Conservation (phyloP, 2,797 vertebrate species). For the Gouania willdenowi region DNA sequence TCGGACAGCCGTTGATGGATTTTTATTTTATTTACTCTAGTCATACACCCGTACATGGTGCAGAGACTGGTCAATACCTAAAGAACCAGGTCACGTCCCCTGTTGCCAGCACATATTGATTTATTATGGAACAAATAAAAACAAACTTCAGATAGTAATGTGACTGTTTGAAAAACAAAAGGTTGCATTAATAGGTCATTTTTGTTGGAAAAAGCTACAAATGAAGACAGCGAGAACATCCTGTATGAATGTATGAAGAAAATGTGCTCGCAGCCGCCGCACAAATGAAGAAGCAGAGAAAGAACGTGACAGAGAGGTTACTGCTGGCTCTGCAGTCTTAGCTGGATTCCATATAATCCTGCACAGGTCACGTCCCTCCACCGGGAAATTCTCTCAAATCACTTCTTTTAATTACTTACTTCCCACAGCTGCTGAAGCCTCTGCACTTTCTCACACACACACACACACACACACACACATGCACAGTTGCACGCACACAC, state of each 20-base stretch:
- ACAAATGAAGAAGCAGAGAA: slow-evolving; percentile 1
- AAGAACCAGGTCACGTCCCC: no score
- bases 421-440: slow-evolving; percentile 34
- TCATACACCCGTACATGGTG: no score
- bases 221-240: no score
- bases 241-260: slow-evolving; percentile 14
- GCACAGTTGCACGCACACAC: slow-evolving; percentile 7
- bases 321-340: slow-evolving; percentile 48
- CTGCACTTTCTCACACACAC: slow-evolving; percentile 15
- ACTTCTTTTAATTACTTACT: slow-evolving; percentile 69
- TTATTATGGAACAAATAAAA: no score
- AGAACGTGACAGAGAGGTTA: slow-evolving; percentile 7
- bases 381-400: slow-evolving; percentile 67
- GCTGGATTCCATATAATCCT: slow-evolving; percentile 63
- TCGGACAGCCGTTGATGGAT: no score
- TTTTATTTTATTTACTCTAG: no score
- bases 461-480: slow-evolving; percentile 5
- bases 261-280: slow-evolving; percentile 4
- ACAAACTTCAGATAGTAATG: no score
- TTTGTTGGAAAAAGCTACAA: no score
- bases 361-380: slow-evolving; percentile 59
- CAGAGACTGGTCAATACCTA: no score
- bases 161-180: no score
- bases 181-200: no score
- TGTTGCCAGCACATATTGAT: no score